Conservation (phyloP, 2,888 invertebrate species). For the Cyrtodaria siliqua region DNA sequence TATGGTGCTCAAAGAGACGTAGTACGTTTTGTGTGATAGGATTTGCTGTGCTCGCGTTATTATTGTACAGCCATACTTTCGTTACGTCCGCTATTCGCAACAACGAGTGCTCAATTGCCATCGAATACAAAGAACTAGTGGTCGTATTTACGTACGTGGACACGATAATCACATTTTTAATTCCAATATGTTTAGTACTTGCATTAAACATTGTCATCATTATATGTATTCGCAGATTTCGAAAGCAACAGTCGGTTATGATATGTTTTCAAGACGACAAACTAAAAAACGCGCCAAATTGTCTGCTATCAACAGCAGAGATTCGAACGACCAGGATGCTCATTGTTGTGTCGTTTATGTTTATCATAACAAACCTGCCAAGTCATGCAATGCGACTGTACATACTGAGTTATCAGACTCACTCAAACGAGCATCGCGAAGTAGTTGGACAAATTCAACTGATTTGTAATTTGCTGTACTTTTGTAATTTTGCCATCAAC, state of each 20-base stretch:
- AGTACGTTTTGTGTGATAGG: slow-evolving; percentile 60
- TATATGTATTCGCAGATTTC: slow-evolving; percentile 61
- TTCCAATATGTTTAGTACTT: slow-evolving; percentile 74
- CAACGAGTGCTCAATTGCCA: slow-evolving; percentile 52
- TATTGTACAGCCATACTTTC: slow-evolving; percentile 77
- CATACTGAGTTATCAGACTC: slow-evolving; percentile 60
- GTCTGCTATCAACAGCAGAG: slow-evolving; percentile 69
- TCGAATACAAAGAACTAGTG: slow-evolving; percentile 58
- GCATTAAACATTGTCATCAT: slow-evolving; percentile 72
- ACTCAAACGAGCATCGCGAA: slow-evolving; percentile 23
- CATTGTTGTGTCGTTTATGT: slow-evolving; percentile 78
- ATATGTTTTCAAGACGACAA: slow-evolving; percentile 46
- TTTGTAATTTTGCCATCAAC: slow-evolving; percentile 75
- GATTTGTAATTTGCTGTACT: slow-evolving; percentile 73
- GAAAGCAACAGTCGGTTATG: slow-evolving; percentile 41
- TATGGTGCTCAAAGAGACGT: slow-evolving; percentile 71
- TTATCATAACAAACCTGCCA: slow-evolving; percentile 79
- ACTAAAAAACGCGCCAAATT: slow-evolving; percentile 24
- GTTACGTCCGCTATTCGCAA: slow-evolving; percentile 65
- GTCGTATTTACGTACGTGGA: slow-evolving; percentile 74
- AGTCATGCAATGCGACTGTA: slow-evolving; percentile 79
- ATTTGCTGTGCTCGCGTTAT: slow-evolving; percentile 61
- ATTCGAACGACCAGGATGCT: slow-evolving; percentile 77
- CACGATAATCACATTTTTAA: slow-evolving; percentile 70
- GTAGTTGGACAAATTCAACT: slow-evolving; percentile 67